Base-by-base conservation (phyloP, 2,888 invertebrate species). In the Lacanobia oleracea region DNA sequence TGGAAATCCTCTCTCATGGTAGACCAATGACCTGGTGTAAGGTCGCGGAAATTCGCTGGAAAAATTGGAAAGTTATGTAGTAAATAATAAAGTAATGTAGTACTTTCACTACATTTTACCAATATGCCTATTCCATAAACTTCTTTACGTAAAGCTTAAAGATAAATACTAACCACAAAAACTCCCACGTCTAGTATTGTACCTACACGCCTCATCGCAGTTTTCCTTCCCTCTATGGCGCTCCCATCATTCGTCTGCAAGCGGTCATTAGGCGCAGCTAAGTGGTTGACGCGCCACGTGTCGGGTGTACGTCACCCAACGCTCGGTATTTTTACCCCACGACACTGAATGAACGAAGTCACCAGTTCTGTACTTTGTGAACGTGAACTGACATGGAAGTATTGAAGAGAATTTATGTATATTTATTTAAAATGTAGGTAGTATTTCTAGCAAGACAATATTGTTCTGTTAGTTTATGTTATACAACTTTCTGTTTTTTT, bases 261-360 rank as follows among this genome's bases (percentile, higher is more conserved):
- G 76, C 80, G 83, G 76, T 85, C 83, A 83, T 83, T 83, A 83
- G 83, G 76, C 83, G 62, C 73, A 60, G 60, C 69, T 76, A 83
- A 85, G 86, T 83, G 71, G 76, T 79, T 79, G 53, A 27, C 71
- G 69, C 59, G 80, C 64, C 85, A 83, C 83, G 85, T 79, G 83
- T 76, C 73, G 27, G 37, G 50, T 48, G 75, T 59, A 70, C 71
- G 67, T 64, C 51, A 61, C 62, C 27, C 63, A 54, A 54, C 60
- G 59, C 59, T 61, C 48, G 65, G 53, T 79, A 78, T 78, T 72
- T 82, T 75, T 68, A 72, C 62, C 79, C 84, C 48, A 72, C 43
- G 51, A 45, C 43, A 73, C 62, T 48, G 57, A 62, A 56, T 65
- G 23, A 54, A 67, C 14, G 60, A 67, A 69, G 57, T 75, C 67